Evolutionary conservation across 1,140 invertebrate genomes (phyloP).

Genomic region (Zaprionus camerounensis): DNA sequence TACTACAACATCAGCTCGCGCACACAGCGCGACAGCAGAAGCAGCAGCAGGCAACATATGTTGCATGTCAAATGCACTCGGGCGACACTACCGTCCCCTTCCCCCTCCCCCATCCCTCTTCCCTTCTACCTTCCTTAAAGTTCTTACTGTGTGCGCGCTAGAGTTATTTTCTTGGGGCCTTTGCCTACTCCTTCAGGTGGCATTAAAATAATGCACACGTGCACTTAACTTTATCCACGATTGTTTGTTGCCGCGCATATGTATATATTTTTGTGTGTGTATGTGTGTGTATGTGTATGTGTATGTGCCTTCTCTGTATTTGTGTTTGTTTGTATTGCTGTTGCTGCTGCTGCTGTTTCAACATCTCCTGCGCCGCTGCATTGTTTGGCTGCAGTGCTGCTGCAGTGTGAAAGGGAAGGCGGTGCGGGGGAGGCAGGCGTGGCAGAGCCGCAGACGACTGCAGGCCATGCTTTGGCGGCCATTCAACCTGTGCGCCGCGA

Average conservation of each 20-base stretch:
- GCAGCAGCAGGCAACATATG: conserved; percentile 76
- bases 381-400: conserved; percentile 64
- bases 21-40: conserved; percentile 24
- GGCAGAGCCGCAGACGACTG: conserved; percentile 41
- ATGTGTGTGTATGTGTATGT: conserved; percentile 22
- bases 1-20: conserved; percentile 27
- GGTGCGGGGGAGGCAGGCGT: conserved; percentile 21
- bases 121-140: conserved; percentile 2
- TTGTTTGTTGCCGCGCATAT: conserved; percentile 74
- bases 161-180: conserved; percentile 34
- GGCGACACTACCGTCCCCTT: background rate
- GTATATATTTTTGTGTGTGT: conserved; percentile 54
- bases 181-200: conserved; percentile 74
- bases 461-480: conserved; percentile 56
- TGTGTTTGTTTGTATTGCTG: conserved; percentile 44
- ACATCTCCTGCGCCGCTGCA: conserved; percentile 44
- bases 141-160: background rate
- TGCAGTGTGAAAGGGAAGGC: background rate
- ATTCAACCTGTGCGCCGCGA: conserved; percentile 67
- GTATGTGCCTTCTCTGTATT: conserved; percentile 25
- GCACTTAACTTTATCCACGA: conserved; percentile 83
- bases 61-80: conserved; percentile 75
- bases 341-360: conserved; percentile 30
- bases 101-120: background rate
- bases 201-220: conserved; percentile 83